phyloP scores from a whole-genome alignment of 2,888 invertebrate species.

The Leuctra nigra region DNA sequence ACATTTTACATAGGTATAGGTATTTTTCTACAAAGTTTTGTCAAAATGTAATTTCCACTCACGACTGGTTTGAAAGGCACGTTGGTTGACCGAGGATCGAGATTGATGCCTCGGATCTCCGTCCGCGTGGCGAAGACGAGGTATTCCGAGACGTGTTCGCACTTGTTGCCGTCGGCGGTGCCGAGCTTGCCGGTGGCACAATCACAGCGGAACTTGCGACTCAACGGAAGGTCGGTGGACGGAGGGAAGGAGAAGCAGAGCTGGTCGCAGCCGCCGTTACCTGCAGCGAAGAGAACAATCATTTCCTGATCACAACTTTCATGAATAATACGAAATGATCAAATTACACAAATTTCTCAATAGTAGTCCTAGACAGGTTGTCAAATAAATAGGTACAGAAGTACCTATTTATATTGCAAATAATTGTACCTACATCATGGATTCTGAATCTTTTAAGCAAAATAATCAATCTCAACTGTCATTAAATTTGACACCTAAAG shows the following conservation, averaged over 20 bases:
- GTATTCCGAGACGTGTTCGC: constrained; percentile 80
- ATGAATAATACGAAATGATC: neutral
- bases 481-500: too few species aligned
- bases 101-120: constrained; percentile 83
- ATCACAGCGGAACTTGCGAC: constrained; percentile 61
- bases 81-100: constrained; percentile 75
- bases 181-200: constrained; percentile 81
- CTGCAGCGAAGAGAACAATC: constrained; percentile 38
- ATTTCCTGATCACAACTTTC: neutral
- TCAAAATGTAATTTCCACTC: too few species aligned
- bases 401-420: too few species aligned
- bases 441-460: too few species aligned
- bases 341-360: neutral
- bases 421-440: too few species aligned
- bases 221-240: constrained; percentile 38
- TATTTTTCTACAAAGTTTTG: neutral
- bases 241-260: constrained; percentile 90
- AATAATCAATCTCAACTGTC: too few species aligned
- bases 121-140: constrained; percentile 90
- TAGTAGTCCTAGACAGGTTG: too few species aligned
- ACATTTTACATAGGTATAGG: too few species aligned
- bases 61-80: constrained; percentile 76
- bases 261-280: constrained; percentile 86
- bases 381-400: neutral
- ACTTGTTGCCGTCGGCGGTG: constrained; percentile 54